Base-by-base conservation (phyloP, 2,797 vertebrate genomes). In the Astyanax mexicanus region DNA sequence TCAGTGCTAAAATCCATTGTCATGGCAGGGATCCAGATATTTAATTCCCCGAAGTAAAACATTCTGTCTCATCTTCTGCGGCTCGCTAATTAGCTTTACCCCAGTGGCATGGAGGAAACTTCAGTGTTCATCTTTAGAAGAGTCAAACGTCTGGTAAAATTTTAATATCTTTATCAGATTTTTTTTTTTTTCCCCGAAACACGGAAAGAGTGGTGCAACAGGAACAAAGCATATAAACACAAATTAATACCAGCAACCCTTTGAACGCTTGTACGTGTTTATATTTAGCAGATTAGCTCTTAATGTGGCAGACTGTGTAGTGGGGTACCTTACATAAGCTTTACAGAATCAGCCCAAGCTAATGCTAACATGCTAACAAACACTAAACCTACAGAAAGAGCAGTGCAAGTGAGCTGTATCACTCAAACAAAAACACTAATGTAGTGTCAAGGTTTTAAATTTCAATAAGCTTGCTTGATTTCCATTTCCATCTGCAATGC, bases 41-140 rank as follows among this genome's bases (percentile, higher is more conserved):
- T 57, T 60, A 42, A 78, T 78, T 58, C 57, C 25, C 49, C 54
- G 15, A 44, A 66, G 68, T 66, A 47, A 70, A 77, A 58, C 62
- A 58, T 72, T 25, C 19, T 45, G n/a, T 47, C 51, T 40, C 32
- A 42, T 51, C 51, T 11, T 57, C 19, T 38, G 25, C 27, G 35
- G 37, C 61, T 70, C 62, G 44, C 45, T 55, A 55, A 77, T 70
- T 70, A 45, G 47, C 12, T 72, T 72, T 68, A 68, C 44, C 35
- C 49, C 25, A 7, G 29, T 71, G 49, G 19, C 60, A 55, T 10
- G 15, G 11, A 57, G 49, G 60, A 77, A 71, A 49, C 15, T 27
- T 71, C n/a, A 37, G 21, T 54, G 57, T 47, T 77, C 37, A 27
- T 70, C 51, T 65, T 65, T 3, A 69, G 35, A 70, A 54, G 17